These are phyloP conservation scores for Otis tarda DNA, from an alignment of 2,113 vertebrate species.

Conservation along the genomic window DNA sequence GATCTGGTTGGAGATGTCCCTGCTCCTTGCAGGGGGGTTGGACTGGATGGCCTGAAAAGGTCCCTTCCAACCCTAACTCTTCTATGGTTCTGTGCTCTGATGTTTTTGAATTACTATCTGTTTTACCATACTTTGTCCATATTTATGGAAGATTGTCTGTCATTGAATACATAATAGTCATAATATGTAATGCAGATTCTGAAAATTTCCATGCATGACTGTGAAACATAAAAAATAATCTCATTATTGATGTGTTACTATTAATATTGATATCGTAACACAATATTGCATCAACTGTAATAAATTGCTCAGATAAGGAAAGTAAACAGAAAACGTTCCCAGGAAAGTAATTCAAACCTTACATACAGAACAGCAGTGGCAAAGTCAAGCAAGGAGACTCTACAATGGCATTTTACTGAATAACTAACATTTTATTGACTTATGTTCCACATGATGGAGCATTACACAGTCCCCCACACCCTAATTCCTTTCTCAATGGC, in stretches of 20 bases:
- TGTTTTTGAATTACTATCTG: background rate
- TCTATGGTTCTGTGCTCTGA: background rate
- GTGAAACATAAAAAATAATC: background rate
- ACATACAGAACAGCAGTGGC: background rate
- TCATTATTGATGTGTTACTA: background rate
- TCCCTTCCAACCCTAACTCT: too few relatives aligned
- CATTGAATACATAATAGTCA: background rate
- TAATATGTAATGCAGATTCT: background rate
- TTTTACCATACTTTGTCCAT: background rate
- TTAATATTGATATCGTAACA: conserved; percentile 36
- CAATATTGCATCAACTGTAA: background rate
- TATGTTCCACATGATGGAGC: conserved; percentile 11
- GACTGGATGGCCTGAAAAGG: too few relatives aligned
- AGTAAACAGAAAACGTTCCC: conserved; percentile 30
- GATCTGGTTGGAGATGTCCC: too few relatives aligned
- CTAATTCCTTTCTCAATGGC: conserved; percentile 1
- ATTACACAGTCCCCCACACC: conserved; percentile 26
- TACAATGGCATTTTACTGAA: conserved; percentile 1
- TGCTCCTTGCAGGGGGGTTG: too few relatives aligned
- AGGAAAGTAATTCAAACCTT: background rate
- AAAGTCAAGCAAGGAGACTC: conserved; percentile 59
- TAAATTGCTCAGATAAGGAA: conserved; percentile 9
- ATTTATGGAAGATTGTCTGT: background rate
- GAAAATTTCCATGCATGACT: background rate
- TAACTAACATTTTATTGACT: conserved; percentile 56